Evolutionary conservation across 2,113 vertebrate genomes (phyloP).

Genomic region (Engraulis encrasicolus): DNA sequence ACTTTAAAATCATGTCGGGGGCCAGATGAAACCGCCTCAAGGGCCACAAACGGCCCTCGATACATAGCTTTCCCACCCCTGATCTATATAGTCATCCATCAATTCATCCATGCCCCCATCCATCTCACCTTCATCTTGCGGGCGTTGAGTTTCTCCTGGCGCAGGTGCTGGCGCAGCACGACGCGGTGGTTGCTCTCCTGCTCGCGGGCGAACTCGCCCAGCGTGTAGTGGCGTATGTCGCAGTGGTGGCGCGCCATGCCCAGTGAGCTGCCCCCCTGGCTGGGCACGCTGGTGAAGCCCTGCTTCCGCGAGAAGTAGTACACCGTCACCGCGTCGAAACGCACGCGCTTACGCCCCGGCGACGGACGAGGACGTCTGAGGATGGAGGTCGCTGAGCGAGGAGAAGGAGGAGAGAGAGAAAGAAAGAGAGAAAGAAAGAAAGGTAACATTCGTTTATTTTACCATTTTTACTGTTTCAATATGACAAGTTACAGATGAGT

Average conservation of each 20-base stretch:
- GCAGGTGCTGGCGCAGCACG: slow-evolving; percentile 89
- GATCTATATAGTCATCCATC: not conserved
- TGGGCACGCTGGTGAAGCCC: slow-evolving; percentile 98
- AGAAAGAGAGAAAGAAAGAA: not conserved
- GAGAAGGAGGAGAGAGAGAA: not conserved
- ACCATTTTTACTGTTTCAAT: too few species aligned
- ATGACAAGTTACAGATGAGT: too few species aligned
- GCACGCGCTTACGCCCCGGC: slow-evolving; percentile 83
- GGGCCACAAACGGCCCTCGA: too few species aligned
- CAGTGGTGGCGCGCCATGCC: slow-evolving; percentile 95
- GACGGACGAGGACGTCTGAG: slow-evolving; percentile 86
- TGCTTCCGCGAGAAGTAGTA: slow-evolving; percentile 95
- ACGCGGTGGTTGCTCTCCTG: slow-evolving; percentile 90
- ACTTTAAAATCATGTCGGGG: too few species aligned
- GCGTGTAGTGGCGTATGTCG: slow-evolving; percentile 89
- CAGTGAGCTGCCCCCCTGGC: slow-evolving; percentile 95
- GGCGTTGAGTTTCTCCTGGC: slow-evolving; percentile 93
- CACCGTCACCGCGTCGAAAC: slow-evolving; percentile 94
- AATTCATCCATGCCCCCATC: not conserved
- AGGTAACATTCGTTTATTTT: too few species aligned
- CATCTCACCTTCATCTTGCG: slow-evolving; percentile 90
- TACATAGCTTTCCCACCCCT: too few species aligned
- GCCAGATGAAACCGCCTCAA: too few species aligned
- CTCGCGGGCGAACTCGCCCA: slow-evolving; percentile 94
- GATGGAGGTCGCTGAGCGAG: slow-evolving; percentile 88